Evolutionary conservation across 2,888 invertebrate genomes (phyloP), one percentile per base, ranked within the genome.

Genomic region (Mayetiola destructor): DNA sequence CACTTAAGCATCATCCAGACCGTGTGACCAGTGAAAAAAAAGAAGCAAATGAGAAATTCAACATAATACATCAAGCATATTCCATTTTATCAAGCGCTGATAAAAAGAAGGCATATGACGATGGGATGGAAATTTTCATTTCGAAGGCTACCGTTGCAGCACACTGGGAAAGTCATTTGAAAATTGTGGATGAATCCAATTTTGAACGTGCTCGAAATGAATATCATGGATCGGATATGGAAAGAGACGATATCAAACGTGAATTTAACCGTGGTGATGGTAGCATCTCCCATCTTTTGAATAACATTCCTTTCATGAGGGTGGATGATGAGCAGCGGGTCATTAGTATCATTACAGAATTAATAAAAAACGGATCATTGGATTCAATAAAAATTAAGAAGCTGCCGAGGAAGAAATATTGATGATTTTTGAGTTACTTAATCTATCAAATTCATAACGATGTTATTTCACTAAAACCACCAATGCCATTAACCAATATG

Each of bases 1-100:
- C 99, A 1, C 94, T 95, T 69, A 88, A 90, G 74, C 96, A 86
- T 75, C 99, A 99, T 76, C 99, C 99, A 0, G 99, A 99, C 10
- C 39, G 39, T 18, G 39, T 40, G 4, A 20, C 16, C 3, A 14
- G 20, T 18, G 39, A 40, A 16, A 40, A 18, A 14, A 20, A 40
- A 9, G 18, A 40, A 20, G 39, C 39, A 4, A 18, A 8, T 20
- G 20, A 8, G 9, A 40, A 40, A 40, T 40, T 40, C 10, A 40
- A 40, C 20, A 40, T 40, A 5, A 40, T 40, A 6, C 39, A 40
- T 18, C 16, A 40, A 20, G 39, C 39, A 3, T 40, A 40, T 20
- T 40, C 39, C 18, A 40, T 40, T 40, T 18, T 40, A 3, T 18
- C 39, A 5, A 20, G 20, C 10, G 16, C 39, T 6, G 10, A 3